phyloP scores from a whole-genome alignment of 2,888 invertebrate genomes.

The Augochlorella aurata region DNA sequence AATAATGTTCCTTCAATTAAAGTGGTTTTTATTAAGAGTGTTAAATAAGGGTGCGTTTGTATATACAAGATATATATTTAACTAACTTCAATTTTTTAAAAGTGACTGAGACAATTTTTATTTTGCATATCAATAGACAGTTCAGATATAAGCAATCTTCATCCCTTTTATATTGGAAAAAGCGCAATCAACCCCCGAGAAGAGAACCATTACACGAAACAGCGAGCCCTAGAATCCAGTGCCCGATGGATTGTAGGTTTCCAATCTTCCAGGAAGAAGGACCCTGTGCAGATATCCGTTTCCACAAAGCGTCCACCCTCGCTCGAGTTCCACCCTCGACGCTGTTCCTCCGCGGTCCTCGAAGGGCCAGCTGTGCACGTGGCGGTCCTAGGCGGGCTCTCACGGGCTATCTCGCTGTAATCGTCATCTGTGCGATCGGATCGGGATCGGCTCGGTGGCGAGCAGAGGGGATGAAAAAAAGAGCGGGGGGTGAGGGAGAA shows the following conservation, averaged over 20 bases:
- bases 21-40: no score
- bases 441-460: slow-evolving; percentile 60
- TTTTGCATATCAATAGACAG: no score
- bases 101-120: no score
- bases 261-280: neutral
- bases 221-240: neutral
- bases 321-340: neutral
- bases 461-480: slow-evolving; percentile 28
- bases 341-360: neutral
- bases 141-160: no score
- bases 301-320: slow-evolving; percentile 1
- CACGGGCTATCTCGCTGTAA: slow-evolving; percentile 66
- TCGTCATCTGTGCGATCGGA: slow-evolving; percentile 66
- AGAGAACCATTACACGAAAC: neutral
- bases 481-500: slow-evolving; percentile 43
- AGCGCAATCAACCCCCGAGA: neutral
- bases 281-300: neutral
- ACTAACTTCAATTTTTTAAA: no score
- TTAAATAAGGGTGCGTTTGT: no score
- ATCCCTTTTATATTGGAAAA: no score
- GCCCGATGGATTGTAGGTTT: neutral
- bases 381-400: slow-evolving; percentile 46
- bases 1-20: no score
- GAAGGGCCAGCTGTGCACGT: slow-evolving; percentile 33
- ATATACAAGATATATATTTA: no score